These are phyloP conservation scores for Drosophila micromelanica DNA, from an alignment of 1,140 invertebrate species.

Conservation along the genomic window DNA sequence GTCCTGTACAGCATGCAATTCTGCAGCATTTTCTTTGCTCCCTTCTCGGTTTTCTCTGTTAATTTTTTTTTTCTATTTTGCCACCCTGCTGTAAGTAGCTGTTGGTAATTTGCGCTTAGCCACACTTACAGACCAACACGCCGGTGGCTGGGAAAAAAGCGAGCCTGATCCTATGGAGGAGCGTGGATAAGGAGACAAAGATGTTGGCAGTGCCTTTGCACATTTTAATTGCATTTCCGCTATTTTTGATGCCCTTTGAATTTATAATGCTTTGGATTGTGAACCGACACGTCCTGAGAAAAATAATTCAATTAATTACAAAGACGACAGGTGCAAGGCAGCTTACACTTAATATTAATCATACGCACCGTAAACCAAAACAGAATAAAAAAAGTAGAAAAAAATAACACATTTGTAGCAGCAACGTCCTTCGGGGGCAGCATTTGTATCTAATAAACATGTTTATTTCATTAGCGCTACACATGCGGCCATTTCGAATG, in stretches of 20 bases:
- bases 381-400: slow-evolving; percentile 4
- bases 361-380: slow-evolving; percentile 54
- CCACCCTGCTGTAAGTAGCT: slow-evolving; percentile 64
- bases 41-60: slow-evolving; percentile 14
- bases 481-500: slow-evolving; percentile 63
- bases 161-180: no score
- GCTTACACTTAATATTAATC: slow-evolving; percentile 75
- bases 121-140: slow-evolving; percentile 67
- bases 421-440: slow-evolving; percentile 47
- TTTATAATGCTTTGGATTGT: slow-evolving; percentile 62
- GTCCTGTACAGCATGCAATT: slow-evolving; percentile 8
- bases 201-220: slow-evolving; percentile 31
- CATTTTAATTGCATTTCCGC: slow-evolving; percentile 81
- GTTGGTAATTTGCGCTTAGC: slow-evolving; percentile 80
- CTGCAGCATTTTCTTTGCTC: slow-evolving; percentile 38
- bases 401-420: slow-evolving; percentile 9
- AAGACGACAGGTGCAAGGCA: slow-evolving; percentile 72
- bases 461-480: slow-evolving; percentile 80
- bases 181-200: background rate
- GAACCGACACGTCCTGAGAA: slow-evolving; percentile 63
- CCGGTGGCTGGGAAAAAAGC: background rate
- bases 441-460: slow-evolving; percentile 79
- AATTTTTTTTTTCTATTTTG: slow-evolving; percentile 21
- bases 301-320: slow-evolving; percentile 82
- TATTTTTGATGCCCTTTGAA: slow-evolving; percentile 78